Conservation (phyloP, 2,113 vertebrate genomes). For the Thunnus maccoyii region DNA sequence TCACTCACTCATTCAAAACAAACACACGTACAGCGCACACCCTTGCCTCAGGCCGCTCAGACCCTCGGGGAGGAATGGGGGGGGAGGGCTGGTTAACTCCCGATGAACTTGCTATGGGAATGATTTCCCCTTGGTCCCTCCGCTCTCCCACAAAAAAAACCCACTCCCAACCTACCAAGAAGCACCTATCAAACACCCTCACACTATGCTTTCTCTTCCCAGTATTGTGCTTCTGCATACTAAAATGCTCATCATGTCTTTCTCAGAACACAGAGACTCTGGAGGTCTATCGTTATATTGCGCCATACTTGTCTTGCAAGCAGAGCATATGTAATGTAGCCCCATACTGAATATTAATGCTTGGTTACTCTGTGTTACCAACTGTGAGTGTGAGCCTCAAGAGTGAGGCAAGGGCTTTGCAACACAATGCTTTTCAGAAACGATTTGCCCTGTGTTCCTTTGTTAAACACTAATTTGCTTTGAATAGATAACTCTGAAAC, state of each 20-base stretch:
- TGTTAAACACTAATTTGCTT: constrained; percentile 55
- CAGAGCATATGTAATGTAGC: constrained; percentile 68
- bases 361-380: constrained; percentile 58
- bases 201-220: constrained; percentile 18
- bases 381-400: constrained; percentile 48
- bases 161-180: constrained; percentile 8
- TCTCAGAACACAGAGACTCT: constrained; percentile 49
- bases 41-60: constrained; percentile 46
- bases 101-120: constrained; percentile 70
- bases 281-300: constrained; percentile 54
- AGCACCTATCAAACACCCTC: constrained; percentile 37
- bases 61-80: constrained; percentile 23
- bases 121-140: constrained; percentile 49
- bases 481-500: constrained; percentile 44
- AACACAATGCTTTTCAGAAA: constrained; percentile 66
- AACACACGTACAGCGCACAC: constrained; percentile 30
- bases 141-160: constrained; percentile 50
- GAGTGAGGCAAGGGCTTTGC: constrained; percentile 65
- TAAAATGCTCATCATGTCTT: constrained; percentile 49
- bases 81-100: constrained; percentile 64
- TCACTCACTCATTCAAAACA: constrained; percentile 34
- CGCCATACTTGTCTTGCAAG: constrained; percentile 57
- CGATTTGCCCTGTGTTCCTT: constrained; percentile 46
- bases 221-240: constrained; percentile 35
- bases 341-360: constrained; percentile 77